Conservation (phyloP, 2,797 vertebrate genomes). For the Enteromius anoplus region DNA sequence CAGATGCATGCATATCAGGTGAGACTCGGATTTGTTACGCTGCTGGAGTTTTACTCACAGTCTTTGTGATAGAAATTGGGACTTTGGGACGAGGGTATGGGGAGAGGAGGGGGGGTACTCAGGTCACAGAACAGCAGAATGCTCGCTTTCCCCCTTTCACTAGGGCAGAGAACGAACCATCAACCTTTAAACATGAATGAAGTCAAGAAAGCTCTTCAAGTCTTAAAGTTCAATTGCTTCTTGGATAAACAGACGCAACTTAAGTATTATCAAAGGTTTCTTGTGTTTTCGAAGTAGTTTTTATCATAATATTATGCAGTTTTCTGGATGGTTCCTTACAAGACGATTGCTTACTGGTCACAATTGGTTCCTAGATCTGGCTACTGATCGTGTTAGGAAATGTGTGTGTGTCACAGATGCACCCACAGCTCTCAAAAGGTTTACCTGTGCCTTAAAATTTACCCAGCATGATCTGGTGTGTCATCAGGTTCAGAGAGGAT, state of each 20-base stretch:
- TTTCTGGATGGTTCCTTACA: not conserved
- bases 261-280: not conserved
- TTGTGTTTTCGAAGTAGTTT: not conserved
- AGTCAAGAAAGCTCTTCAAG: slow-evolving; percentile 32
- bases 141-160: slow-evolving; percentile 72
- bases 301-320: not conserved
- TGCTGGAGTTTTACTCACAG: slow-evolving; percentile 23
- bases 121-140: slow-evolving; percentile 80
- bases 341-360: not conserved
- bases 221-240: not conserved
- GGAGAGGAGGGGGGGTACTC: slow-evolving; percentile 70
- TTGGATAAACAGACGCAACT: not conserved
- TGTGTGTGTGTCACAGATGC: not conserved
- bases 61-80: slow-evolving; percentile 57
- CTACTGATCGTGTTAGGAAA: not conserved
- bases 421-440: slow-evolving; percentile 29
- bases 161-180: slow-evolving; percentile 68
- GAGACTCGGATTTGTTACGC: not conserved
- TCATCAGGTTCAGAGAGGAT: slow-evolving; percentile 65
- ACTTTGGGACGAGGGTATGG: slow-evolving; percentile 57
- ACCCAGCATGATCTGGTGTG: slow-evolving; percentile 41
- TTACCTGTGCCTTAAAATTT: slow-evolving; percentile 43
- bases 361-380: not conserved
- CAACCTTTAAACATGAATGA: slow-evolving; percentile 19
- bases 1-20: slow-evolving; percentile 68